These are phyloP conservation scores for Drosophila pegasa DNA, from an alignment of 2,888 invertebrate species.

Conservation along the genomic window DNA sequence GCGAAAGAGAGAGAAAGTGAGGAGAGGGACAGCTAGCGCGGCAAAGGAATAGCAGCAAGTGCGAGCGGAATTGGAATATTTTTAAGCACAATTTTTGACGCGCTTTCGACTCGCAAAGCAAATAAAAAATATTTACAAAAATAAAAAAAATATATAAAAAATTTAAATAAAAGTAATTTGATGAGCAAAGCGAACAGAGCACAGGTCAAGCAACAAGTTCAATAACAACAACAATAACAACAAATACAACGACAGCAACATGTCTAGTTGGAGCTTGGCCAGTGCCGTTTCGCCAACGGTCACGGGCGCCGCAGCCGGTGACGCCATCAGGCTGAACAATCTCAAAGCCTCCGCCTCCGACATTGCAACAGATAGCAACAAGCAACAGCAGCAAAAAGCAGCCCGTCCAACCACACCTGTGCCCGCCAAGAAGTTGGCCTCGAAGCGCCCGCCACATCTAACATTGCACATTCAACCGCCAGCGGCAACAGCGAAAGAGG, in stretches of 20 bases:
- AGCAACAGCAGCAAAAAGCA: slow-evolving; percentile 6
- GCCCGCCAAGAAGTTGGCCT: slow-evolving; percentile 54
- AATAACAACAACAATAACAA: slow-evolving; percentile 3
- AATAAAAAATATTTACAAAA: slow-evolving; percentile 15
- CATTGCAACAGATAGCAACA: slow-evolving; percentile 27
- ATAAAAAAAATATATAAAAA: slow-evolving; percentile 19
- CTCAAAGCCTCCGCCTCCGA: slow-evolving; percentile 49
- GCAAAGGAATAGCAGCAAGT: background rate
- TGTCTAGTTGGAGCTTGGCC: slow-evolving; percentile 75
- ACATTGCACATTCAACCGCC: slow-evolving; percentile 53
- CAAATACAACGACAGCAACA: slow-evolving; percentile 15
- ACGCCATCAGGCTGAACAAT: slow-evolving; percentile 58
- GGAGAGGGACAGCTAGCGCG: background rate
- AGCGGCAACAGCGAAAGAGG: slow-evolving; percentile 34
- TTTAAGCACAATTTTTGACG: slow-evolving; percentile 22
- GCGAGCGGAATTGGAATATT: slow-evolving; percentile 24
- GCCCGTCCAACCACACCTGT: slow-evolving; percentile 66
- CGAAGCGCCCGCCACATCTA: slow-evolving; percentile 62
- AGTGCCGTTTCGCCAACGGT: slow-evolving; percentile 68
- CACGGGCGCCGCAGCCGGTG: slow-evolving; percentile 40
- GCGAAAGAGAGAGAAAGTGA: too few species aligned
- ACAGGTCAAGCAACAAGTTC: slow-evolving; percentile 10
- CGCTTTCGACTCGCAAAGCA: background rate
- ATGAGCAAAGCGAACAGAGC: slow-evolving; percentile 20
- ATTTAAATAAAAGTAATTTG: slow-evolving; percentile 32